Base-by-base conservation (phyloP, 2,888 invertebrate genomes). In the Eucriotettix oculatus region DNA sequence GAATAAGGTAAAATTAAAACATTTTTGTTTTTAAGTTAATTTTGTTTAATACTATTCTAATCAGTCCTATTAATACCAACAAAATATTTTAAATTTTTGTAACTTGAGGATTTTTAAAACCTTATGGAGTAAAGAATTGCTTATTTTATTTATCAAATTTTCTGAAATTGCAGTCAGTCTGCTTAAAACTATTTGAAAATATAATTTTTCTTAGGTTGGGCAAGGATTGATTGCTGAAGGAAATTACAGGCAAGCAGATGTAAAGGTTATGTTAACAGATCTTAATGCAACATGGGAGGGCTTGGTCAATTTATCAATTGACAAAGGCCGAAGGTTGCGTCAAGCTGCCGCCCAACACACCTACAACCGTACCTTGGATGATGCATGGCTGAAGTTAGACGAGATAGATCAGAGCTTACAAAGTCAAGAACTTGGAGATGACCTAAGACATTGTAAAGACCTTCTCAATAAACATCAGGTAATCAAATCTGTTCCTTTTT, bases 371-470 rank as follows among this genome's bases (percentile, higher is more conserved):
- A 85, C 88, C 0, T 83, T 98, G 67, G 94, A 95, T 66, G 95
- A 94, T 74, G 92, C 95, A 0, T 83, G 89, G 66, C 81, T 83
- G 29, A 90, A 93, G 67, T 78, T 98, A 16, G 85, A 86, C 62
- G 95, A 96, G 70, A 79, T 99, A 68, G 89, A 92, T 68, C 77
- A 78, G 1, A 83, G 84, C 0, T 77, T 97, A 52, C 81, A 81
- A 67, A 88, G 90, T 65, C 84, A 85, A 53, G 91, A 93, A 73
- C 83, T 89, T 0, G 96, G 96, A 3, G 82, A 81, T 0, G 97
- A 98, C 75, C 77, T 98, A 54, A 79, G 96, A 62, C 89, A 91
- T 66, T 97, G 96, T 71, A 91, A 93, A 72, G 85, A 94, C 64
- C 77, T 95, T 17, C 78, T 97, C 44, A 90, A 90, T 67, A 90